These are phyloP conservation scores for Dasysyrphus albostriatus DNA, from an alignment of 2,888 invertebrate species.

Conservation along the genomic window DNA sequence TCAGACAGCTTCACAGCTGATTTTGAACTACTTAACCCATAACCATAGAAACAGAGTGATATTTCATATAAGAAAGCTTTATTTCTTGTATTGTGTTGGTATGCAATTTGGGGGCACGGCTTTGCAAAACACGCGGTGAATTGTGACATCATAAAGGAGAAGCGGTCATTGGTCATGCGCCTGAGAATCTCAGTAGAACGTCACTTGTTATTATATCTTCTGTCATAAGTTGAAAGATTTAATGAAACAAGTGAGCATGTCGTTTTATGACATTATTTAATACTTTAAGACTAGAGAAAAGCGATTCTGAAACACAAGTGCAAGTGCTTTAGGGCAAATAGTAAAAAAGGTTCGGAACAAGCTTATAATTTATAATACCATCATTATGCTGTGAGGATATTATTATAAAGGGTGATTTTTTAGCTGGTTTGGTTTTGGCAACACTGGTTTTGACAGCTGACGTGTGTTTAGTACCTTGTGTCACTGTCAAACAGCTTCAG, in stretches of 20 bases:
- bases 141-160: constrained; percentile 8
- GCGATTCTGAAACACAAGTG: not conserved
- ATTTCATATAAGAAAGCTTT: not conserved
- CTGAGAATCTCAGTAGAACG: not conserved
- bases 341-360: not conserved
- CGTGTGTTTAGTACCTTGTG: too few species aligned
- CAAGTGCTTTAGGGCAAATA: not conserved
- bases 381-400: not conserved
- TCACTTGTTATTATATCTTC: not conserved
- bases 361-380: not conserved
- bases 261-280: not conserved
- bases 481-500: too few species aligned
- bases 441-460: too few species aligned
- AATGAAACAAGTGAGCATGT: not conserved
- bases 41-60: not conserved
- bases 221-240: not conserved
- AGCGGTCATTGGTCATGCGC: not conserved
- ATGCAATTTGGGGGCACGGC: not conserved
- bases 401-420: too few species aligned
- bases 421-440: too few species aligned
- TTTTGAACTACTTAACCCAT: not conserved
- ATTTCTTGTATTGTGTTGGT: constrained; percentile 15
- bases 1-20: constrained; percentile 2
- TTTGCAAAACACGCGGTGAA: not conserved
- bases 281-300: not conserved